A percentile compares a stretch with the other conserved stretches of the same genome.
These are phyloP conservation scores for Rhegmatorhina hoffmannsi DNA, from an alignment of 2,113 vertebrate genomes.

Conservation along the genomic window DNA sequence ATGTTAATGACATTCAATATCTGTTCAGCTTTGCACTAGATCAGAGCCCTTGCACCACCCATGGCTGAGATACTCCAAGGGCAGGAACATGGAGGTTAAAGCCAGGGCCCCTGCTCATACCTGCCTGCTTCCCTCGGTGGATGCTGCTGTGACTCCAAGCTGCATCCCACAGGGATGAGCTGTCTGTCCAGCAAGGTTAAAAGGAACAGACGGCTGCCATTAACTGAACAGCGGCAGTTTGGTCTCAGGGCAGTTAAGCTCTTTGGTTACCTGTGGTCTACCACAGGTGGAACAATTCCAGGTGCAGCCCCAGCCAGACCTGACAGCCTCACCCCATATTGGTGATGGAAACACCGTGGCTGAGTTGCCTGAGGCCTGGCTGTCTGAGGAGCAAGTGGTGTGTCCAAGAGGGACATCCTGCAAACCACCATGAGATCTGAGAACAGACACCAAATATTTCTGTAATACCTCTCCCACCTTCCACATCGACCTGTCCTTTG, in stretches of 20 bases:
- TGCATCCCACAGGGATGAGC: accelerated
- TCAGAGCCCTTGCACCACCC: background rate
- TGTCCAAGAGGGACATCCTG: background rate
- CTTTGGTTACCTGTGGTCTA: background rate
- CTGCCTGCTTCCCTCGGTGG: background rate
- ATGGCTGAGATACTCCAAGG: background rate
- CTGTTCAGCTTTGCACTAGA: background rate
- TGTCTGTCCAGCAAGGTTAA: background rate
- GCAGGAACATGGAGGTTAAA: background rate
- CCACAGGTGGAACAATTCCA: background rate
- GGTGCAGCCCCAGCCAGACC: background rate
- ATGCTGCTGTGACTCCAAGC: background rate
- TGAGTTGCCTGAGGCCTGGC: background rate
- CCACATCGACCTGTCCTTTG: background rate
- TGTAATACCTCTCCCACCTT: background rate
- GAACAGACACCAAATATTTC: background rate
- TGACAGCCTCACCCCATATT: background rate
- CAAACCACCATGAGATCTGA: background rate
- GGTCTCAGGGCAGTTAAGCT: background rate
- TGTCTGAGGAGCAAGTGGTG: background rate
- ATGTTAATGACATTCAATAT: background rate
- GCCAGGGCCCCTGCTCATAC: background rate
- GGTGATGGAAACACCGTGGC: background rate
- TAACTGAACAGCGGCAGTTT: background rate
- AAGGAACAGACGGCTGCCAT: background rate